These are phyloP conservation scores for Drosophila lutescens DNA, from an alignment of 2,888 invertebrate species.

Conservation along the genomic window DNA sequence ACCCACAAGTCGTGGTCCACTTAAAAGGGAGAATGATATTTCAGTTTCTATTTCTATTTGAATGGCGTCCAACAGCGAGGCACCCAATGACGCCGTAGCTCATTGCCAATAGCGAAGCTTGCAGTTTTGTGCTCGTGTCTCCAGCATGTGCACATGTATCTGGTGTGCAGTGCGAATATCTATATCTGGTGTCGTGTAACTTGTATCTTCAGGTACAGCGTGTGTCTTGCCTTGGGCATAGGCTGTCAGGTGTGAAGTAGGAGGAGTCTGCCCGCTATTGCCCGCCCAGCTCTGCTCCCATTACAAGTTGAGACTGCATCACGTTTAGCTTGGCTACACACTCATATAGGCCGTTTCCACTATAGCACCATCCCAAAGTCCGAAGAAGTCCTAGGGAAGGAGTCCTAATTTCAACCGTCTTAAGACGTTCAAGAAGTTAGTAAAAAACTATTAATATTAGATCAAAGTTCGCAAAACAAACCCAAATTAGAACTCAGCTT, in stretches of 20 bases:
- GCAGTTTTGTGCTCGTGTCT: constrained; percentile 20
- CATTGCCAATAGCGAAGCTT: constrained; percentile 55
- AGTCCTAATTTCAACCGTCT: no score
- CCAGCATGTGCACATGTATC: constrained; percentile 20
- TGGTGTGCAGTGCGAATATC: constrained; percentile 10
- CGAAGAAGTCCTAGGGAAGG: no score
- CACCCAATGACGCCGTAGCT: constrained; percentile 58
- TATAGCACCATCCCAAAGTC: no score
- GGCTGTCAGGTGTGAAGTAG: constrained; percentile 72
- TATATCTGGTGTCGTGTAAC: constrained; percentile 33
- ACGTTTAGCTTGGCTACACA: constrained; percentile 16
- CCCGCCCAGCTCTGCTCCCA: constrained; percentile 2
- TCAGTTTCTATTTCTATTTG: constrained; percentile 36
- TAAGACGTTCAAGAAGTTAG: no score
- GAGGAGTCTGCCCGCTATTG: constrained; percentile 56
- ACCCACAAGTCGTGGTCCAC: constrained; percentile 24
- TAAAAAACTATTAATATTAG: no score
- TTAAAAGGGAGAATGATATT: constrained; percentile 34
- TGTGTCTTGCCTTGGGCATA: constrained; percentile 13
- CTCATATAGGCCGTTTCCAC: background rate
- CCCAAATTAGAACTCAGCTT: no score
- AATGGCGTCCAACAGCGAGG: constrained; percentile 31
- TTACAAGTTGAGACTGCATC: background rate
- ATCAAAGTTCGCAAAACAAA: no score
- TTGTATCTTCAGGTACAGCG: constrained; percentile 36